Conservation (phyloP, 2,797 vertebrate genomes). For the Crenuchus spilurus region DNA sequence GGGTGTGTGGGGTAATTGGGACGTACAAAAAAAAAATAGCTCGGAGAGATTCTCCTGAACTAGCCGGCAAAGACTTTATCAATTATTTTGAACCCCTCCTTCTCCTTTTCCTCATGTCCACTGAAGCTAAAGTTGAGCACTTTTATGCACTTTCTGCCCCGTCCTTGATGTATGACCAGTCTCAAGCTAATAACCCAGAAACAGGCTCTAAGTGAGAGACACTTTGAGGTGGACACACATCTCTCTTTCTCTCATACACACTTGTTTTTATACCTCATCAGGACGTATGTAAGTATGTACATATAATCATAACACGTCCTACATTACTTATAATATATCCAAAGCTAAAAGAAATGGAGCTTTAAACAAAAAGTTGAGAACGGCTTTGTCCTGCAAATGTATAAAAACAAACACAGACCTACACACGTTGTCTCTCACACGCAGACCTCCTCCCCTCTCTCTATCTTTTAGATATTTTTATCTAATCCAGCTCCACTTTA, state of each 20-base stretch:
- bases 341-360: too few relatives aligned
- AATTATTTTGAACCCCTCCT: background rate
- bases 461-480: conserved; percentile 72
- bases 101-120: conserved; percentile 56
- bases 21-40: conserved; percentile 48
- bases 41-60: conserved; percentile 20
- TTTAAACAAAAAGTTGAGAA: too few relatives aligned
- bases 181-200: conserved; percentile 50
- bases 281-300: too few relatives aligned
- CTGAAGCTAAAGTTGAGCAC: conserved; percentile 65
- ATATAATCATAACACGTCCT: too few relatives aligned
- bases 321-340: too few relatives aligned
- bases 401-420: too few relatives aligned
- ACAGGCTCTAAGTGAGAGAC: conserved; percentile 17
- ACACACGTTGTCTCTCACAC: too few relatives aligned
- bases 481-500: conserved; percentile 62
- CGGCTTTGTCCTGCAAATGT: too few relatives aligned
- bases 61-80: conserved; percentile 46
- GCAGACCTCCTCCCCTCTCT: too few relatives aligned
- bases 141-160: conserved; percentile 55
- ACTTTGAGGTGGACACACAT: conserved; percentile 15
- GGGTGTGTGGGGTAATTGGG: conserved; percentile 59
- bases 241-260: background rate
- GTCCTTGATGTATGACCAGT: conserved; percentile 48
- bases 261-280: too few relatives aligned